Conservation (phyloP, 2,888 invertebrate species). For the Stenodema calcarata region DNA sequence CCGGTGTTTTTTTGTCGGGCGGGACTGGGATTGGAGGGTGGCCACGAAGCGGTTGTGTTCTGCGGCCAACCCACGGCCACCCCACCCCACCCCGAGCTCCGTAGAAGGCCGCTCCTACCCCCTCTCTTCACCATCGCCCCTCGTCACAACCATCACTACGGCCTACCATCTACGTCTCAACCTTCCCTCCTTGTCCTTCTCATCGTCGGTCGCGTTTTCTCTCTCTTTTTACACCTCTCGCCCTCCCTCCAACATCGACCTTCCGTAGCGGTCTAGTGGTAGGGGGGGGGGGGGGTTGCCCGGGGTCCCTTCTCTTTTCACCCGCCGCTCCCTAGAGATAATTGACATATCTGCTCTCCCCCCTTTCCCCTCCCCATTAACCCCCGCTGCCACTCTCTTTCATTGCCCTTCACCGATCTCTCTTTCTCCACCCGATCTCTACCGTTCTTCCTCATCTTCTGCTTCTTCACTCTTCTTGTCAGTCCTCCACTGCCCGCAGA, state of each 20-base stretch:
- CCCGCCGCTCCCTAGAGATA: slow-evolving; percentile 40
- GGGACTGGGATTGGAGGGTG: slow-evolving; percentile 55
- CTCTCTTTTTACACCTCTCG: not conserved
- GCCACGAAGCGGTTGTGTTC: slow-evolving; percentile 55
- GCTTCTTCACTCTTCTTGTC: slow-evolving; percentile 28
- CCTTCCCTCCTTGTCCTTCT: not conserved
- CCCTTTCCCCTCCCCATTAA: not conserved
- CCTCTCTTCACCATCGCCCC: no score
- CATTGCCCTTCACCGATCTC: no score
- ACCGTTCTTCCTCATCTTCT: slow-evolving; percentile 28
- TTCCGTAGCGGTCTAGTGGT: no score
- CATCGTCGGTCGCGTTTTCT: not conserved
- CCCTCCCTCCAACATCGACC: no score
- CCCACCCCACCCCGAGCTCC: slow-evolving; percentile 44
- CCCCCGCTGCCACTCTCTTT: slow-evolving; percentile 12
- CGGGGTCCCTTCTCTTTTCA: slow-evolving; percentile 31
- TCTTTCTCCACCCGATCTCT: not conserved
- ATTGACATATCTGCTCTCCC: slow-evolving; percentile 55
- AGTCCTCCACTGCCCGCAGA: not conserved
- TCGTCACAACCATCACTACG: not conserved
- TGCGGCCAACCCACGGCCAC: slow-evolving; percentile 54
- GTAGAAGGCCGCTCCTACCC: not conserved
- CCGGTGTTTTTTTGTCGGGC: slow-evolving; percentile 55
- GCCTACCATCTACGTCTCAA: no score
- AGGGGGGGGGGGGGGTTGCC: slow-evolving; percentile 23